Evolutionary conservation across 2,797 vertebrate genomes (phyloP), one percentile per base, ranked within the genome.

Genomic region (Anomalospiza imberbis): DNA sequence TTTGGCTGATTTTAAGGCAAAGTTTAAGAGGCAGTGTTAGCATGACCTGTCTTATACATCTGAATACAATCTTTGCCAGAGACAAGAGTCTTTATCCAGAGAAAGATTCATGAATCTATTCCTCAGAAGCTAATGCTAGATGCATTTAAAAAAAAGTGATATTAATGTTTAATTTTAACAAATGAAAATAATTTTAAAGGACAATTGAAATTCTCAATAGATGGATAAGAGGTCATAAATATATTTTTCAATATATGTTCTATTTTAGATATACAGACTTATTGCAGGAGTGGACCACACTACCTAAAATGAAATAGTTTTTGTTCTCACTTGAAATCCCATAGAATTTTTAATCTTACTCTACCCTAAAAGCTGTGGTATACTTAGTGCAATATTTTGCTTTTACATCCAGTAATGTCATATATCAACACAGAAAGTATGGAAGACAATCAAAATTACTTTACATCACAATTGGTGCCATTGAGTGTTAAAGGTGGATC

Each of bases 401-500:
- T 84, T 79, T 84, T 61, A 12, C 17, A 10, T 36, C 20, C 13
- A 50, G 3, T 17, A 18, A 31, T 36, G 13, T 60, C 4, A 34
- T 61, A 10, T n/a, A 74, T 17, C 20, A 65, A 70, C 17, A 42
- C 6, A 71, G 31, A 21, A 81, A 57, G 9, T 44, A 25, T n/a
- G 19, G 17, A 34, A 61, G 19, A n/a, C 0, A 1, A 50, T 12
- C 17, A 66, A 66, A 66, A 58, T 17, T 60, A 18, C 25, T 77
- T 82, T 57, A 10, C 34, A 22, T 44, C 2, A 1, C 3, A 1
- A 10, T 4, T 50, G 28, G 6, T 42, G 36, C 9, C 4, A 17
- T 4, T 77, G 36, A 73, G 15, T 34, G 13, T 40, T 80, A 45
- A 84, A 90, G 12, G 25, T 36, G 40, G 19, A 50, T 58, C 34